Base-by-base conservation (phyloP, 2,797 vertebrate species). In the Sebastes oblongus region DNA sequence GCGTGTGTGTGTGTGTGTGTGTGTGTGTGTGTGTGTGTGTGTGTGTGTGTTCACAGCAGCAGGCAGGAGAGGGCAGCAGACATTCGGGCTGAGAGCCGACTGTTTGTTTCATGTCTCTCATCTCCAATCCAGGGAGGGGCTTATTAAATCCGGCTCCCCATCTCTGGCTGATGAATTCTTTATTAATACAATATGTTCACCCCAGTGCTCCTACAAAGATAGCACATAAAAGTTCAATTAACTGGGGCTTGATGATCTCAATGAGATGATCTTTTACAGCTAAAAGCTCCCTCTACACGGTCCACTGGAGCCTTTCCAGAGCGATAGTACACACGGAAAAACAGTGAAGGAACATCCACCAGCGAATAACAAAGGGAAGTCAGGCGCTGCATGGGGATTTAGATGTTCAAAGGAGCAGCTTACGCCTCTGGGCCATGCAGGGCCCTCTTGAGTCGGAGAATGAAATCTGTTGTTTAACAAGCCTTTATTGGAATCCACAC, bases 401-500 rank as follows among this genome's bases (percentile, higher is more conserved):
- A 80, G 78, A 93, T 91, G 91, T 93, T 94, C 92, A 94, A 93
- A 94, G 93, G 86, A 87, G 90, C 90, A 86, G 89, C 92, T 93
- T 89, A 89, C 79, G 92, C 92, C 93, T 91, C 81, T 88, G 91
- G 93, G 92, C 90, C 90, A 80, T 30, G 85, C 75, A 20, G 88
- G 86, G 85, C 82, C 86, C 88, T 88, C 86, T 89, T 75, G 91
- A 92, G 91, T 91, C 80, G 6, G 75, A 85, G 91, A 92, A 90
- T 90, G 84, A 92, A 92, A 91, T 88, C 70, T 91, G 92, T 93
- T 94, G 92, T 92, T 93, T 88, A 91, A 94, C 90, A 89, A 93
- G 91, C 92, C 86, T 91, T 93, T 93, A 94, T 89, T 93, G 91
- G 90, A 93, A 94, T 93, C 91, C 90, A 92, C 90, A 91, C 83